Conservation (phyloP, 1,140 invertebrate genomes). For the Phocides pigmalion region DNA sequence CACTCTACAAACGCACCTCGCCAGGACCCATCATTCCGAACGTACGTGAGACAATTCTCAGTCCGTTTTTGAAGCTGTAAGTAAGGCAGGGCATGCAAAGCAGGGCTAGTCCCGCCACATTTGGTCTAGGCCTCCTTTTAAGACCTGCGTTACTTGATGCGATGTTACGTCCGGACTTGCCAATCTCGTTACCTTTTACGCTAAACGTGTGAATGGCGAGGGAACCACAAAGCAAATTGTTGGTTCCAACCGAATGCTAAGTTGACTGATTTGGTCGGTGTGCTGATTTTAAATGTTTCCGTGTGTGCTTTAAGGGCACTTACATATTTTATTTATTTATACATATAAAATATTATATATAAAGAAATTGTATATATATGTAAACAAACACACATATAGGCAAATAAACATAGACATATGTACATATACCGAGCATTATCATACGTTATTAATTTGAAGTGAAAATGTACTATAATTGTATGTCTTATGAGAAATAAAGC, state of each 20-base stretch:
- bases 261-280: slow-evolving; percentile 19
- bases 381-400: too few relatives aligned
- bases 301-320: neutral
- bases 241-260: slow-evolving; percentile 13
- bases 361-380: too few relatives aligned
- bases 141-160: slow-evolving; percentile 38
- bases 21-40: slow-evolving; percentile 36
- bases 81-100: slow-evolving; percentile 54
- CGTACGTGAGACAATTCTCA: slow-evolving; percentile 59
- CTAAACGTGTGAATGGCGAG: slow-evolving; percentile 37
- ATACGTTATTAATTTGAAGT: too few relatives aligned
- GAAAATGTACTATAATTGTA: too few relatives aligned
- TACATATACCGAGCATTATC: too few relatives aligned
- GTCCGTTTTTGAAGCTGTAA: slow-evolving; percentile 48
- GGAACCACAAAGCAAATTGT: slow-evolving; percentile 29
- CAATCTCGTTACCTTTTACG: slow-evolving; percentile 42
- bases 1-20: slow-evolving; percentile 14
- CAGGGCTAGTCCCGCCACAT: slow-evolving; percentile 44
- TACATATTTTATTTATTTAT: too few relatives aligned
- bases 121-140: slow-evolving; percentile 56
- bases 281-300: neutral
- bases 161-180: slow-evolving; percentile 47
- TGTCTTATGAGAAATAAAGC: too few relatives aligned
- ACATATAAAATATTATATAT: too few relatives aligned
- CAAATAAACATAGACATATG: too few relatives aligned